phyloP scores from a whole-genome alignment of 2,888 invertebrate genomes.

The Eupeodes latifasciatus region DNA sequence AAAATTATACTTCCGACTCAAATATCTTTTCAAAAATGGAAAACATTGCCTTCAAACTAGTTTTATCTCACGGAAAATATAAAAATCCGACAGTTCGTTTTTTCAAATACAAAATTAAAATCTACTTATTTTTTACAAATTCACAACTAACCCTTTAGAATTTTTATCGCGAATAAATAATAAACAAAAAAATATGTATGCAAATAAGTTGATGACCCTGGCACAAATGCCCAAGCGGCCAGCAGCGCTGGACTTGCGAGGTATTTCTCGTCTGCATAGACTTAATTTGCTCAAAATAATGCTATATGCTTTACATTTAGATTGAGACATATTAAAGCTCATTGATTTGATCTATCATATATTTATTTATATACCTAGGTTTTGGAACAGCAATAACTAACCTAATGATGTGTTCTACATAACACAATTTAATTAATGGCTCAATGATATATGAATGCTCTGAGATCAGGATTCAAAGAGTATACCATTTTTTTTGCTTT shows the following conservation, averaged over 20 bases:
- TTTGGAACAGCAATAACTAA: conserved; percentile 31
- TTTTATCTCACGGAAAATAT: no score
- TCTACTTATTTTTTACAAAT: no score
- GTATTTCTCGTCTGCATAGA: conserved; percentile 2
- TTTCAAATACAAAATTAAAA: no score
- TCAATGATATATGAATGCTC: neutral
- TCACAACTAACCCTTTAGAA: no score
- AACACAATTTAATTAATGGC: conserved; percentile 41
- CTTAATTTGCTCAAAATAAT: conserved; percentile 8
- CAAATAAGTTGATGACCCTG: conserved; percentile 75
- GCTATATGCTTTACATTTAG: conserved; percentile 27
- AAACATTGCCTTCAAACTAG: no score
- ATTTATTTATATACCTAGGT: no score
- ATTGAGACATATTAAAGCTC: conserved; percentile 12
- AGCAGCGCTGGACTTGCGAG: conserved; percentile 26
- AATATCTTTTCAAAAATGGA: no score
- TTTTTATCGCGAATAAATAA: neutral
- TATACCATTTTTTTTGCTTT: neutral
- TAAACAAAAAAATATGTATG: conserved; percentile 29
- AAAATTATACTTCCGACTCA: no score
- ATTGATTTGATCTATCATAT: conserved; percentile 25
- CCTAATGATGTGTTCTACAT: conserved; percentile 59
- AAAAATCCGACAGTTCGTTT: no score
- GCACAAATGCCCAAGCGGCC: conserved; percentile 66
- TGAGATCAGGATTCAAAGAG: neutral